A percentile compares a stretch with the other conserved stretches of the same genome.
These are phyloP conservation scores for Chrysomela aeneicollis DNA, from an alignment of 2,888 invertebrate genomes.

Conservation along the genomic window DNA sequence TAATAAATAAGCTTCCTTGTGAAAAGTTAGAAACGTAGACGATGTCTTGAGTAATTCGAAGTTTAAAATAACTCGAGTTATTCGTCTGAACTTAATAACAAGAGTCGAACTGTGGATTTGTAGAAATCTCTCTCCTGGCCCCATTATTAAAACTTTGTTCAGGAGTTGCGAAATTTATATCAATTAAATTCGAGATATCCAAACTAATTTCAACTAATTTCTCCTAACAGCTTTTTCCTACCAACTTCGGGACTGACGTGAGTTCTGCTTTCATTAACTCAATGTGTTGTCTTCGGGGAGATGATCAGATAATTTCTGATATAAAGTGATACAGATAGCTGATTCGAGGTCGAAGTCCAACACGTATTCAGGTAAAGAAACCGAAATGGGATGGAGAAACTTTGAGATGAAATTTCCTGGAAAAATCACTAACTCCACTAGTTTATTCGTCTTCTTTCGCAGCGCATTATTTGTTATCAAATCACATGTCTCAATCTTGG, in stretches of 20 bases:
- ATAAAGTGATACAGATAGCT: neutral
- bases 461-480: too few relatives aligned
- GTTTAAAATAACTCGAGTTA: conserved; percentile 42
- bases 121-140: conserved; percentile 34
- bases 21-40: conserved; percentile 10
- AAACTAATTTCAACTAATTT: conserved; percentile 38
- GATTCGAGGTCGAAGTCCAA: neutral
- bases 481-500: neutral
- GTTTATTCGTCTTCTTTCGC: too few relatives aligned
- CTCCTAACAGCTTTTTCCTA: conserved; percentile 8
- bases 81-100: conserved; percentile 42
- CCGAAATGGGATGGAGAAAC: neutral
- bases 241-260: neutral
- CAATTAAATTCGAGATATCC: conserved; percentile 39
- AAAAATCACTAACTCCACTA: too few relatives aligned
- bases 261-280: conserved; percentile 3
- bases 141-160: conserved; percentile 37
- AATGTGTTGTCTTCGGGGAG: neutral
- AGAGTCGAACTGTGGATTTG: conserved; percentile 31
- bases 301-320: neutral
- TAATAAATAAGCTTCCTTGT: conserved; percentile 7
- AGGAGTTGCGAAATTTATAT: conserved; percentile 41
- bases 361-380: neutral
- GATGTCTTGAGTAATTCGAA: conserved; percentile 39
- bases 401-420: neutral